Evolutionary conservation across 2,888 invertebrate genomes (phyloP).

Genomic region (Neocrepidodera transversa): DNA sequence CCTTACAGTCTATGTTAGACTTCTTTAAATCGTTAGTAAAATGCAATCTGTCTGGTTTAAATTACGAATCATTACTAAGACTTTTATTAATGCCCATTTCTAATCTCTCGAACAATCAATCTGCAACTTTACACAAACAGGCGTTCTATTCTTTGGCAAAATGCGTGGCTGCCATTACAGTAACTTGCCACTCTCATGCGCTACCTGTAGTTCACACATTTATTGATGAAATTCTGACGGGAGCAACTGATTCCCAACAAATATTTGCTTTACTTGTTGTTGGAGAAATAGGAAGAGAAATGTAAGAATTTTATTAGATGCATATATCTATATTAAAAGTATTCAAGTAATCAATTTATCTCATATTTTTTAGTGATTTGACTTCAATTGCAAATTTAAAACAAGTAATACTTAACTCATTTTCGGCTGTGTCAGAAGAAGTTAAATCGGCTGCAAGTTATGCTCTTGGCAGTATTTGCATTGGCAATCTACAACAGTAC

Average conservation of each 20-base stretch:
- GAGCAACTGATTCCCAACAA: constrained; percentile 79
- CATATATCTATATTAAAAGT: not conserved
- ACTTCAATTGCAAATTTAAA: constrained; percentile 78
- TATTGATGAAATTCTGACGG: constrained; percentile 75
- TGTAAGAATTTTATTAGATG: constrained; percentile 66
- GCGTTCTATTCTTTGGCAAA: constrained; percentile 97
- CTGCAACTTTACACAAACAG: constrained; percentile 66
- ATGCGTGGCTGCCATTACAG: constrained; percentile 92
- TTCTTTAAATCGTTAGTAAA: constrained; percentile 91
- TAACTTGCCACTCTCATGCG: constrained; percentile 75
- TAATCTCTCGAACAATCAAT: constrained; percentile 44
- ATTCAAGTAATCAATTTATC: too few relatives aligned
- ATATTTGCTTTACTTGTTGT: constrained; percentile 94
- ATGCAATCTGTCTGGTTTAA: constrained; percentile 75
- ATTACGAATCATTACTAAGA: constrained; percentile 81
- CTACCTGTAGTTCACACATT: constrained; percentile 71
- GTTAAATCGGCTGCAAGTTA: constrained; percentile 98
- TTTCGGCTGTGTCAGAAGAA: constrained; percentile 92
- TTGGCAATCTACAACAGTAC: constrained; percentile 93
- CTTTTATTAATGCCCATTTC: constrained; percentile 71
- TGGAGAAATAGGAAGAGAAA: constrained; percentile 95
- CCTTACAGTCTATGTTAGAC: constrained; percentile 87
- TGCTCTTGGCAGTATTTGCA: constrained; percentile 93
- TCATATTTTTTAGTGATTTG: constrained; percentile 69
- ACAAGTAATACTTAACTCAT: constrained; percentile 83